phyloP scores from a whole-genome alignment of 2,888 invertebrate genomes.

The Apodemia mormo region DNA sequence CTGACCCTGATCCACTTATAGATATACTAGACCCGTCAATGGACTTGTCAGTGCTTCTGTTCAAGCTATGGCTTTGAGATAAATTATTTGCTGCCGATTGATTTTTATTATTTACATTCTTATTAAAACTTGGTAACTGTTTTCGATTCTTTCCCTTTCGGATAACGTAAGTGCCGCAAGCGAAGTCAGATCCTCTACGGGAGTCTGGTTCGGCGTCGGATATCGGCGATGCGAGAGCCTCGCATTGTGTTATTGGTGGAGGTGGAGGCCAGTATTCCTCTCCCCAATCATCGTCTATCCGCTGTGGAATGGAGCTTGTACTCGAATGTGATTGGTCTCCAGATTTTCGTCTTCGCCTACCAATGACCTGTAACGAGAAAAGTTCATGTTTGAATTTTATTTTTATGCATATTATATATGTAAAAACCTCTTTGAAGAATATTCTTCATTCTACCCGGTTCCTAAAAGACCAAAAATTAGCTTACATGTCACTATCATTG shows the following conservation, averaged over 20 bases:
- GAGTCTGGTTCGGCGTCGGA: slow-evolving; percentile 80
- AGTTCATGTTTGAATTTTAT: slow-evolving; percentile 4
- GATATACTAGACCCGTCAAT: slow-evolving; percentile 76
- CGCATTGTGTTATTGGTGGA: slow-evolving; percentile 83
- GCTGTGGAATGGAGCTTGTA: slow-evolving; percentile 87
- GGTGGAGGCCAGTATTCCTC: slow-evolving; percentile 88
- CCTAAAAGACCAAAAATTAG: too few relatives aligned
- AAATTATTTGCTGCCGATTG: slow-evolving; percentile 55
- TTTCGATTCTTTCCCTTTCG: slow-evolving; percentile 87
- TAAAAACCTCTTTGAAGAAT: too few relatives aligned
- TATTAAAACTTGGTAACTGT: slow-evolving; percentile 82
- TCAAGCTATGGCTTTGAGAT: slow-evolving; percentile 71
- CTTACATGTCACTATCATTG: too few relatives aligned
- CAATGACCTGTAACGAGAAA: slow-evolving; percentile 75
- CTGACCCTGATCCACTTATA: slow-evolving; percentile 77
- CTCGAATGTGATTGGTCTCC: slow-evolving; percentile 84
- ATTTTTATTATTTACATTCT: slow-evolving; percentile 74
- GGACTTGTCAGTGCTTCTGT: slow-evolving; percentile 74
- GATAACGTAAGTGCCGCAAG: slow-evolving; percentile 90
- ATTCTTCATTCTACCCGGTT: too few relatives aligned
- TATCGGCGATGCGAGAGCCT: slow-evolving; percentile 85
- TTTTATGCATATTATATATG: not conserved
- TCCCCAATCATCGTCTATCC: slow-evolving; percentile 83
- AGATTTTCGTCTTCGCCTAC: slow-evolving; percentile 79
- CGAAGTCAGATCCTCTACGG: slow-evolving; percentile 60